Percentiles rank a stretch among this genome's conserved stretches.
Evolutionary conservation across 2,797 vertebrate genomes (phyloP).

Genomic region (Cephalopachus bancanus): DNA sequence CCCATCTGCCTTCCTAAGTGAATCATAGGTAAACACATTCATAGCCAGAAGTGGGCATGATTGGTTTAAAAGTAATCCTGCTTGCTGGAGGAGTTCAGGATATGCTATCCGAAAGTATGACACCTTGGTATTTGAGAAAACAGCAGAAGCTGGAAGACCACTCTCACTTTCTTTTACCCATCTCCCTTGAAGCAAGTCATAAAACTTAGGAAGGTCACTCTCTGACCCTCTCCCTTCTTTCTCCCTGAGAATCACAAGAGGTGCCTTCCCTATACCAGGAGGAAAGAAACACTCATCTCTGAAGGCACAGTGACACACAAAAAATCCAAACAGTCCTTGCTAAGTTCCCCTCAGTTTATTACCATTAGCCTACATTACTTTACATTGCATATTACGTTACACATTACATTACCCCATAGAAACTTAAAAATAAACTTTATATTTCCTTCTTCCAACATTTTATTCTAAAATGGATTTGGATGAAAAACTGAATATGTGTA

Average conservation of each 20-base stretch:
- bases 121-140: background rate
- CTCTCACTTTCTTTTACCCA: background rate
- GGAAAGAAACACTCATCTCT: too few species aligned
- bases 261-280: background rate
- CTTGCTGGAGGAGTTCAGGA: background rate
- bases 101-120: background rate
- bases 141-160: background rate
- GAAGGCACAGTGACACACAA: background rate
- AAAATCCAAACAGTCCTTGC: background rate
- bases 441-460: background rate
- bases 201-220: background rate
- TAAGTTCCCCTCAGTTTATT: background rate
- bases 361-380: background rate
- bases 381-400: background rate
- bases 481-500: background rate
- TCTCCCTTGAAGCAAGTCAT: background rate
- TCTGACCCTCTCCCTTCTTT: too few species aligned
- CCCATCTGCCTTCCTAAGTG: background rate
- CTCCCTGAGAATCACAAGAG: background rate
- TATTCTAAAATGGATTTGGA: background rate
- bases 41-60: background rate
- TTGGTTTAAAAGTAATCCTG: background rate
- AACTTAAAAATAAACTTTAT: background rate
- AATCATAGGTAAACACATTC: background rate
- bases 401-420: background rate